Percentiles rank a stretch among this genome's conserved stretches.
phyloP scores from a whole-genome alignment of 2,888 invertebrate genomes.

The Salpingus planirostris region DNA sequence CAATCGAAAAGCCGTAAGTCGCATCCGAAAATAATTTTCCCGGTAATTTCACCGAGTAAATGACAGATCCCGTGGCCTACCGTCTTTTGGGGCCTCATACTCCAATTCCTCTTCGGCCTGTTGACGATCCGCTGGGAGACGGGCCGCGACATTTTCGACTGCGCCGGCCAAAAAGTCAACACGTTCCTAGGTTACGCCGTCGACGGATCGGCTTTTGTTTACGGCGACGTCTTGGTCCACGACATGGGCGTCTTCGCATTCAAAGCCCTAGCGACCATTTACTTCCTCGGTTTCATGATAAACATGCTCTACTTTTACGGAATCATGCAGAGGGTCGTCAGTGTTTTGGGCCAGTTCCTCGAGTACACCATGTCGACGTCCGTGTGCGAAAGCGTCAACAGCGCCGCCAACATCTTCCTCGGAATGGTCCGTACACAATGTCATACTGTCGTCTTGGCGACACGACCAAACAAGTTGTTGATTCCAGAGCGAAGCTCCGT shows the following conservation, averaged over 20 bases:
- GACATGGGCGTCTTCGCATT: slow-evolving; percentile 70
- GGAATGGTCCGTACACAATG: slow-evolving; percentile 75
- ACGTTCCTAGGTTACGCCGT: slow-evolving; percentile 72
- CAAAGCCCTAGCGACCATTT: slow-evolving; percentile 79
- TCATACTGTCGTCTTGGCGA: slow-evolving; percentile 2
- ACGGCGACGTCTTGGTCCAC: slow-evolving; percentile 57
- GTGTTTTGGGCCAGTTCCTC: slow-evolving; percentile 70
- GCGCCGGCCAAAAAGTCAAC: slow-evolving; percentile 55
- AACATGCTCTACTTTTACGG: slow-evolving; percentile 85
- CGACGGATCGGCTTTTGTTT: slow-evolving; percentile 77
- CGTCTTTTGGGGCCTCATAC: slow-evolving; percentile 66
- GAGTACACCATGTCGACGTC: slow-evolving; percentile 72
- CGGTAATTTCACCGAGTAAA: slow-evolving; percentile 2
- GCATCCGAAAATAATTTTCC: background rate
- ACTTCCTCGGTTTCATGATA: slow-evolving; percentile 88
- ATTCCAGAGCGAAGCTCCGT: slow-evolving; percentile 77
- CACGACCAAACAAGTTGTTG: slow-evolving; percentile 15
- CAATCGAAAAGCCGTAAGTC: slow-evolving; percentile 7
- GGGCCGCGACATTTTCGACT: slow-evolving; percentile 62
- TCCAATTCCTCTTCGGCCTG: slow-evolving; percentile 80
- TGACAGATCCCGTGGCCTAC: slow-evolving; percentile 66
- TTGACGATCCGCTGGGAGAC: slow-evolving; percentile 77
- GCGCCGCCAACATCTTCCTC: slow-evolving; percentile 89
- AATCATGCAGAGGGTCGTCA: slow-evolving; percentile 76
- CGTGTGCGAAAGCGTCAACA: slow-evolving; percentile 87